Base-by-base conservation (phyloP, 2,113 vertebrate species). In the Amphilophus citrinellus region DNA sequence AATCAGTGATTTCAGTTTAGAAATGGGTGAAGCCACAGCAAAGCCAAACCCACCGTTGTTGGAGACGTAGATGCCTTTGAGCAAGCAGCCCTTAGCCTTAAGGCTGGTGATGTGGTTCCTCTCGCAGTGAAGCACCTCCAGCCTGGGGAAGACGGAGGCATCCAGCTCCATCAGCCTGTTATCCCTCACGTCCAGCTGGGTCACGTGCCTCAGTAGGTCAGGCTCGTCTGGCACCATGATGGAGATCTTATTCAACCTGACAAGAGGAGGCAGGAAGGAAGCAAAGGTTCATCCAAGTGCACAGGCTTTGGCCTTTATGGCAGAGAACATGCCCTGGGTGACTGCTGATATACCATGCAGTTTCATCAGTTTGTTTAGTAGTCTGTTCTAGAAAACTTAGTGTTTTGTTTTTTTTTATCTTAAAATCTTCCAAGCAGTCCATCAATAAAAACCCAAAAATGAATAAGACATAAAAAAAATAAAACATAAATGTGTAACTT, bases 101-200 rank as follows among this genome's bases (percentile, higher is more conserved):
- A 99, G 94, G 32, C 94, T 95, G n/a, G 91, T 83, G 92, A 99
- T 94, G 22, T 95, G 94, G 91, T 99, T 99, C 89, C 98, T 96
- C 92, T 99, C 98, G 87, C 98, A 99, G 96, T 98, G 98, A 17
- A 99, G 94, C 84, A 99, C 97, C 92, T 99, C 98, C n/a, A 99
- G 95, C 0, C 97, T 96, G 85, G 96, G 97, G 92, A 99, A 98
- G 85, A 97, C 84, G 0, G 96, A 96, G 30, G 96, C 97, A 3
- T 99, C 97, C 80, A 99, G 95, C 22, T 97, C 96, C 5, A 79
- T 93, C 59, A 99, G 97, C 84, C 96, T 94, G 94, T 99, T 99
- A 92, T 99, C 98, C 80, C 98, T 95, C 65, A 99, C 92, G 60
- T 99, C 98, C 86, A 99, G 93, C 4, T 99, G 98, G 37, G 97